phyloP scores from a whole-genome alignment of 1,140 invertebrate genomes.

The Bombus waltoni region DNA sequence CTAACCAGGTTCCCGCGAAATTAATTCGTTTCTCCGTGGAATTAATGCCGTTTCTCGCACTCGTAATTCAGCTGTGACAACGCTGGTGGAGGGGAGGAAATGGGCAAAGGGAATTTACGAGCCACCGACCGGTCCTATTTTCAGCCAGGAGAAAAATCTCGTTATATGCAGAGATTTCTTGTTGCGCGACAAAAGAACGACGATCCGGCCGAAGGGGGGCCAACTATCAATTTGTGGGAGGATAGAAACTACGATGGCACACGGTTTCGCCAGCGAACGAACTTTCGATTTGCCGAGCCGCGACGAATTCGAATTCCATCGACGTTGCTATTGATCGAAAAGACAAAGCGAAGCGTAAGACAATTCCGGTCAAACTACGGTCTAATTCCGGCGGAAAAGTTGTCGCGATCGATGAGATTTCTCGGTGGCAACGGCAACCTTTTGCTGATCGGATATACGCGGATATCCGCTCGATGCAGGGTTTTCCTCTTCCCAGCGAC shows the following conservation, averaged over 20 bases:
- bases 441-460: too few relatives aligned
- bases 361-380: not conserved
- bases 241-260: not conserved
- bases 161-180: not conserved
- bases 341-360: not conserved
- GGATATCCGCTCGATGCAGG: not conserved
- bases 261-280: not conserved
- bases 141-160: not conserved
- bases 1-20: conserved; percentile 4
- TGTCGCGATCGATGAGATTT: not conserved
- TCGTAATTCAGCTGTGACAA: conserved; percentile 2
- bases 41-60: conserved; percentile 24
- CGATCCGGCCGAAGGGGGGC: not conserved
- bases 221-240: not conserved
- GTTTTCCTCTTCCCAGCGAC: not conserved
- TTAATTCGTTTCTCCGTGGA: conserved; percentile 29
- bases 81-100: too few relatives aligned
- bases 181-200: too few relatives aligned
- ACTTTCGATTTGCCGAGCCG: not conserved
- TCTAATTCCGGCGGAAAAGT: not conserved
- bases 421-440: too few relatives aligned
- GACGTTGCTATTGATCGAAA: not conserved
- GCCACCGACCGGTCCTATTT: not conserved
- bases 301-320: not conserved
- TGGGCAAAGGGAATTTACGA: conserved; percentile 11